Evolutionary conservation across 1,140 invertebrate species (phyloP), one percentile per base, ranked within the genome.

Genomic region (Lepidurus couesii): DNA sequence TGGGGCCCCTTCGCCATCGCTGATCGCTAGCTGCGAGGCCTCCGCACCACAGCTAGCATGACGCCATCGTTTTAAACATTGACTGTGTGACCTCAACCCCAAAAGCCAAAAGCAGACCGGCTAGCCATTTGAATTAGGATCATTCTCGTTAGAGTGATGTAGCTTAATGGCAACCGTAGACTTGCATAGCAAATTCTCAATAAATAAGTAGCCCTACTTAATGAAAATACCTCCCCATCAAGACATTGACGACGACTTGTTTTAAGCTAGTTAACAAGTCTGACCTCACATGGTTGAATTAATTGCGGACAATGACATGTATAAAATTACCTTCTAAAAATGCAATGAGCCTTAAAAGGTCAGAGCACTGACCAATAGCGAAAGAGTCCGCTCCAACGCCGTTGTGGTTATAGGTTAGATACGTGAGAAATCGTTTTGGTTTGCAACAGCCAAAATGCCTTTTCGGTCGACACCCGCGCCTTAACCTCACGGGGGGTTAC

Each of bases 1-100:
- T 65, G 53, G 53, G 53, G 53, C 53, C 53, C 53, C 53, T 34
- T 65, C 53, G 53, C 53, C 53, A 7, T 65, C 53, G 53, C n/a
- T 65, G 53, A 65, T 65, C 53, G 53, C 53, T 13, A 65, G 13
- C 53, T 65, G 21, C 16, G 53, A 65, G 53, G 21, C 53, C 53
- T 65, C 21, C 53, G 53, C 53, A 65, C 21, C 53, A 34, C 34
- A 65, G 53, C 53, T n/a, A 13, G 53, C 21, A 65, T 65, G 53
- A 65, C 53, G 53, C 53, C 53, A 65, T 65, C 53, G 53, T 65
- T 65, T 21, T 21, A 65, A 65, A 65, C 53, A 65, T 34, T 34
- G 34, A 34, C 53, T 65, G 16, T 65, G 1, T 13, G 21, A 65
- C 16, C 53, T 21, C 8, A 65, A 21, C 53, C 53, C 13, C 53